A percentile compares a stretch with the other conserved stretches of the same genome.
Conservation (phyloP, 1,140 invertebrate species). For the Drosophila ananassae region DNA sequence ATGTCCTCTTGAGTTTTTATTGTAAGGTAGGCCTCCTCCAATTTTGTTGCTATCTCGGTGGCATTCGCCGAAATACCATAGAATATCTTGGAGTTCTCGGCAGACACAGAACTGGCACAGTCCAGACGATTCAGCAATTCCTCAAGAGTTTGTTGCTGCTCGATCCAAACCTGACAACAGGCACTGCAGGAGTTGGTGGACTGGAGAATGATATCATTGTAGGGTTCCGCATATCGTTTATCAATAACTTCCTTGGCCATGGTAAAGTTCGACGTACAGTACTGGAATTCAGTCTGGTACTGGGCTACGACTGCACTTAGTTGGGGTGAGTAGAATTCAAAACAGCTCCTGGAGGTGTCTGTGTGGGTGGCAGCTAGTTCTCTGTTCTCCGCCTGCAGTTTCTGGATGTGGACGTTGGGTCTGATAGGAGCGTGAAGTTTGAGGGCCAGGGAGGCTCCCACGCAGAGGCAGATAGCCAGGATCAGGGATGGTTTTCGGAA, state of each 20-base stretch:
- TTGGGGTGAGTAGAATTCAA: background rate
- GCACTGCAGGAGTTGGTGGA: background rate
- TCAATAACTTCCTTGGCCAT: background rate
- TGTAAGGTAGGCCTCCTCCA: background rate
- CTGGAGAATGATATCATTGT: background rate
- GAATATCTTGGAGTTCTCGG: conserved; percentile 1
- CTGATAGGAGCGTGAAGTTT: background rate
- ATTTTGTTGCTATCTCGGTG: background rate
- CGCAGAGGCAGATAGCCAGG: background rate
- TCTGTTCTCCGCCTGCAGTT: background rate
- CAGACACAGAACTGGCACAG: background rate
- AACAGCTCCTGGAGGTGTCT: background rate
- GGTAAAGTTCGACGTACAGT: background rate
- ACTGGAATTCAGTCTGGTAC: background rate
- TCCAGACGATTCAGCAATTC: background rate
- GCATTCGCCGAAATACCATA: conserved; percentile 1
- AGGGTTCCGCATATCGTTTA: background rate
- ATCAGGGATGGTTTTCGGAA: background rate
- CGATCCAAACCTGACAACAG: background rate
- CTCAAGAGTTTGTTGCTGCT: background rate
- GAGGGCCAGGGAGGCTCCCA: background rate
- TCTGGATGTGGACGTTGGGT: conserved; percentile 2
- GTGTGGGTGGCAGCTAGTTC: background rate
- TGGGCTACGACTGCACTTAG: background rate
- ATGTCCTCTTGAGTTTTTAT: background rate